phyloP scores from a whole-genome alignment of 2,797 vertebrate genomes.

The Sebastes steindachneri region DNA sequence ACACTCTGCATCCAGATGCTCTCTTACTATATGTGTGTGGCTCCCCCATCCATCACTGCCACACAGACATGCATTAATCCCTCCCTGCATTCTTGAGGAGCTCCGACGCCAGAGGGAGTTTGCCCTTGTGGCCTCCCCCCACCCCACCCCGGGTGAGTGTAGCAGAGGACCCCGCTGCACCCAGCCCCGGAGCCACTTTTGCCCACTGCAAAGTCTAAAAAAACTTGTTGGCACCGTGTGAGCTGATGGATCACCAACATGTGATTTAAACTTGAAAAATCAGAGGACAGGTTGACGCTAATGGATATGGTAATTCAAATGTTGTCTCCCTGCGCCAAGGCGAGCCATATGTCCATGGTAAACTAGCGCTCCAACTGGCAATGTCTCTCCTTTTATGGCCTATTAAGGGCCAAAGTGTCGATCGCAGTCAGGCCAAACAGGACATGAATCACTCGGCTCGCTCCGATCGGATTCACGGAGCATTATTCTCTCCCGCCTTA shows the following conservation, averaged over 20 bases:
- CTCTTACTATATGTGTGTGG: background rate
- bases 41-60: constrained; percentile 78
- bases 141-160: background rate
- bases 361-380: constrained; percentile 51
- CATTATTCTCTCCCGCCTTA: constrained; percentile 2
- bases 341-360: constrained; percentile 56
- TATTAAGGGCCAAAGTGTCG: constrained; percentile 39
- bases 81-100: constrained; percentile 80
- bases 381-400: constrained; percentile 47
- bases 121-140: constrained; percentile 49
- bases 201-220: constrained; percentile 1
- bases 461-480: constrained; percentile 40
- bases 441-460: constrained; percentile 51
- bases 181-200: background rate
- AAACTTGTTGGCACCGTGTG: constrained; percentile 14
- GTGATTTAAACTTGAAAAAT: constrained; percentile 13
- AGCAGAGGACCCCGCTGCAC: background rate
- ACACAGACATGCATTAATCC: constrained; percentile 75
- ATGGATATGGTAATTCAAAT: constrained; percentile 51
- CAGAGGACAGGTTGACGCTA: constrained; percentile 42
- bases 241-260: constrained; percentile 8
- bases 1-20: constrained; percentile 64
- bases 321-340: constrained; percentile 41
- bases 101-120: constrained; percentile 63
- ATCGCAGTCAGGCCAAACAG: constrained; percentile 36